Evolutionary conservation across 2,797 vertebrate species (phyloP).

Genomic region (Morus bassanus): DNA sequence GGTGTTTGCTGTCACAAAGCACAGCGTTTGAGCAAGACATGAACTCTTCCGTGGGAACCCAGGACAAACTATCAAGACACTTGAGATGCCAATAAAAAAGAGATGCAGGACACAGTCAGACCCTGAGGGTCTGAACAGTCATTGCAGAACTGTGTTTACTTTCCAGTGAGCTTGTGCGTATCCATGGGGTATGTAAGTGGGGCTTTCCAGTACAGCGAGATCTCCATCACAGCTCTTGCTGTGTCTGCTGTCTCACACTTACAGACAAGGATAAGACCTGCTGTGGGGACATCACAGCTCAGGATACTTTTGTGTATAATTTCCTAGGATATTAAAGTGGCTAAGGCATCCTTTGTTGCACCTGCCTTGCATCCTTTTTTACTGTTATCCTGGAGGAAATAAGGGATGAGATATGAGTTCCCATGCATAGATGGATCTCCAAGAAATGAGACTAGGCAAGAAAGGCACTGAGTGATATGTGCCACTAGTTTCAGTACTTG

Average conservation of each 20-base stretch:
- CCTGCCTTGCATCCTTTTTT: background rate
- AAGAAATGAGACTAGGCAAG: background rate
- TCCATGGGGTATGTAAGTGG: no score
- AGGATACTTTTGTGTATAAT: background rate
- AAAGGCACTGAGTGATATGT: background rate
- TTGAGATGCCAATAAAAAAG: background rate
- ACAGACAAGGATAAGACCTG: background rate
- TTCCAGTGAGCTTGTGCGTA: background rate
- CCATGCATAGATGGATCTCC: background rate
- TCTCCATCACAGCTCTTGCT: background rate
- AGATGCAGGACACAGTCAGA: background rate
- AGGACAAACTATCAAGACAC: background rate
- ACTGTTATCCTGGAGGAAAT: background rate
- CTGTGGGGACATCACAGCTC: background rate
- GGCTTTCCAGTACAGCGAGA: background rate
- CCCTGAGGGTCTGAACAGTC: background rate
- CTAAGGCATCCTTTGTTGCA: background rate
- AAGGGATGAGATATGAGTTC: background rate
- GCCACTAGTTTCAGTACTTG: background rate
- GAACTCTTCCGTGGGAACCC: background rate
- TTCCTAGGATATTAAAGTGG: background rate
- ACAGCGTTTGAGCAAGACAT: accelerated
- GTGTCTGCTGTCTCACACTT: background rate
- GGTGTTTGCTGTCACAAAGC: background rate
- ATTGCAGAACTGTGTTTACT: background rate